Evolutionary conservation across 2,888 invertebrate genomes (phyloP).

Genomic region (Calameuta pallipes): DNA sequence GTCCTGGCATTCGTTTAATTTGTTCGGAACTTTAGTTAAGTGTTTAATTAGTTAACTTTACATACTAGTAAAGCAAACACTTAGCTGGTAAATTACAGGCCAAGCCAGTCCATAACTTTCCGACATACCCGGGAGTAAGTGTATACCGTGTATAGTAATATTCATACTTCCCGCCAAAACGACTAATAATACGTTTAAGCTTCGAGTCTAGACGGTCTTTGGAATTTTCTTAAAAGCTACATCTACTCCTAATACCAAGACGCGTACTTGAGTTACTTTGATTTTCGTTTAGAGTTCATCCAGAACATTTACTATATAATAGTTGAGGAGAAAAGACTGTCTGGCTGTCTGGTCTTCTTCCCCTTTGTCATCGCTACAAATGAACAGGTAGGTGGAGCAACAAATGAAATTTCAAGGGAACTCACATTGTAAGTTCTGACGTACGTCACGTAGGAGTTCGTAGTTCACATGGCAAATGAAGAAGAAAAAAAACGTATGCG

Average conservation of each 20-base stretch:
- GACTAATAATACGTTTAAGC: slow-evolving; percentile 41
- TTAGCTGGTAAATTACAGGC: slow-evolving; percentile 58
- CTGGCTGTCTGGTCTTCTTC: background rate
- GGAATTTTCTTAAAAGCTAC: slow-evolving; percentile 9
- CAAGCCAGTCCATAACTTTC: slow-evolving; percentile 56
- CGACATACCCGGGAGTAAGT: slow-evolving; percentile 36
- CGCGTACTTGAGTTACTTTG: background rate
- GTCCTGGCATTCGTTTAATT: slow-evolving; percentile 52
- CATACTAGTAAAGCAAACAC: slow-evolving; percentile 55
- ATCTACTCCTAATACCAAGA: background rate
- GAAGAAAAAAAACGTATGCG: background rate
- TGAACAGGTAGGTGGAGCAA: background rate
- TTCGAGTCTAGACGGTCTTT: slow-evolving; percentile 11
- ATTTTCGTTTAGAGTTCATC: background rate
- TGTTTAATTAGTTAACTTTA: slow-evolving; percentile 60
- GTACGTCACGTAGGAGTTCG: background rate
- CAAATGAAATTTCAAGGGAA: background rate
- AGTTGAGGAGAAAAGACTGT: background rate
- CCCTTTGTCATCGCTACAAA: background rate
- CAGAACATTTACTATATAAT: background rate
- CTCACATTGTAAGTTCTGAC: background rate
- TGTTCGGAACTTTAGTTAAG: slow-evolving; percentile 52
- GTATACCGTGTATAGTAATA: slow-evolving; percentile 37
- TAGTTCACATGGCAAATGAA: background rate
- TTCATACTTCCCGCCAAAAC: slow-evolving; percentile 31